Conservation (phyloP, 2,888 invertebrate species). For the Tipula vernalis region DNA sequence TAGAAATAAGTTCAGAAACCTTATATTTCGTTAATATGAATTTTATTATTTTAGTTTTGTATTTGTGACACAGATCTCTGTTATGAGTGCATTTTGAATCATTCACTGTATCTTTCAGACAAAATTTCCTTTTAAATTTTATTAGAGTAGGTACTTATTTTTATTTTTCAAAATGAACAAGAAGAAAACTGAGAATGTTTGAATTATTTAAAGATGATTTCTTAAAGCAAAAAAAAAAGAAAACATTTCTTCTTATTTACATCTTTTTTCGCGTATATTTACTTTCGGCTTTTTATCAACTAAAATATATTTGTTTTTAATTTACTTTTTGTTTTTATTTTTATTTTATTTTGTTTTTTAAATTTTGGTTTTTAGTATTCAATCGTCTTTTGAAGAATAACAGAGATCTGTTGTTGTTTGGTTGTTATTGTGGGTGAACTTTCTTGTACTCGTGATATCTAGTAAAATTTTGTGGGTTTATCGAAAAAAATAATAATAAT, state of each 20-base stretch:
- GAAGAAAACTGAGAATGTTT: neutral
- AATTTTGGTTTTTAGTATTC: neutral
- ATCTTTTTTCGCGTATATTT: neutral
- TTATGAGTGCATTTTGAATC: neutral
- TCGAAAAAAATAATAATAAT: neutral
- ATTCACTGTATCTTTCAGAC: neutral
- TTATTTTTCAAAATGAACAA: neutral
- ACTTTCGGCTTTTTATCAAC: neutral
- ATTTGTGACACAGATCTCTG: neutral
- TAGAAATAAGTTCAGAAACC: no score
- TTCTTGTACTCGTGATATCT: neutral
- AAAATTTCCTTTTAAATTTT: neutral
- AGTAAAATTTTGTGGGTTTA: neutral
- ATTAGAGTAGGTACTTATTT: neutral
- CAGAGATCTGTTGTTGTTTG: neutral
- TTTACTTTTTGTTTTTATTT: neutral
- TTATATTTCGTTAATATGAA: no score
- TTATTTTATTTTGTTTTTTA: neutral
- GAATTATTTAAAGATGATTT: neutral
- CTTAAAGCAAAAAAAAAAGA: neutral
- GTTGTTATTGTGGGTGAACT: neutral
- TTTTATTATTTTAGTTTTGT: no score
- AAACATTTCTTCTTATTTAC: neutral
- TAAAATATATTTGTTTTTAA: neutral
- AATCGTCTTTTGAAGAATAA: neutral